A percentile compares a stretch with the other conserved stretches of the same genome.
Evolutionary conservation across 2,113 vertebrate species (phyloP).

Genomic region (Chaenocephalus aceratus): DNA sequence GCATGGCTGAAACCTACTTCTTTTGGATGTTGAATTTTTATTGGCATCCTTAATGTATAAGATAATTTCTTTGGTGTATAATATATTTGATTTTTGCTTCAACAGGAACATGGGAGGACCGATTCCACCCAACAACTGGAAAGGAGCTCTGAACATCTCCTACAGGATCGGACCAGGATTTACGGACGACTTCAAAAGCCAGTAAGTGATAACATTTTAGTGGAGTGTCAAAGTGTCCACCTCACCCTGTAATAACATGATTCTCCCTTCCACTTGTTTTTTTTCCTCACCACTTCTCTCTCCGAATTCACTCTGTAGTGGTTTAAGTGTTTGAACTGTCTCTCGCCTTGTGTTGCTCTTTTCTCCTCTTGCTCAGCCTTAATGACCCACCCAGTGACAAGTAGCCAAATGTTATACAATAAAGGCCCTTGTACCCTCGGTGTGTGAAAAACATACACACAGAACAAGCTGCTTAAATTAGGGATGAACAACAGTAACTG

Average conservation of each 20-base stretch:
- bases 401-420: slow-evolving; percentile 59
- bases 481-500: background rate
- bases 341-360: slow-evolving; percentile 15
- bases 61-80: no score
- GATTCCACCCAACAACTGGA: slow-evolving; percentile 89
- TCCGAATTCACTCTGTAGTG: background rate
- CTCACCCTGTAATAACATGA: background rate
- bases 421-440: slow-evolving; percentile 45
- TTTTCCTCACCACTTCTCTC: background rate
- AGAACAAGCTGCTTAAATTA: slow-evolving; percentile 22
- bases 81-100: slow-evolving; percentile 6
- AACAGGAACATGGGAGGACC: slow-evolving; percentile 90
- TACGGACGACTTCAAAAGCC: slow-evolving; percentile 66
- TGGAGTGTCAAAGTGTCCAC: background rate
- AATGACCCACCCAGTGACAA: slow-evolving; percentile 55
- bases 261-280: background rate
- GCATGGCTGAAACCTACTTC: background rate
- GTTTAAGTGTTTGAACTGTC: slow-evolving; percentile 5
- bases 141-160: slow-evolving; percentile 88
- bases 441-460: slow-evolving; percentile 36
- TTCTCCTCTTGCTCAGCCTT: slow-evolving; percentile 21
- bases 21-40: background rate
- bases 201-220: slow-evolving; percentile 77
- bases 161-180: slow-evolving; percentile 95
- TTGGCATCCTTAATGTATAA: background rate